A percentile compares a stretch with the other conserved stretches of the same genome.
phyloP scores from a whole-genome alignment of 1,140 invertebrate genomes.

The Agrypnia vestita region DNA sequence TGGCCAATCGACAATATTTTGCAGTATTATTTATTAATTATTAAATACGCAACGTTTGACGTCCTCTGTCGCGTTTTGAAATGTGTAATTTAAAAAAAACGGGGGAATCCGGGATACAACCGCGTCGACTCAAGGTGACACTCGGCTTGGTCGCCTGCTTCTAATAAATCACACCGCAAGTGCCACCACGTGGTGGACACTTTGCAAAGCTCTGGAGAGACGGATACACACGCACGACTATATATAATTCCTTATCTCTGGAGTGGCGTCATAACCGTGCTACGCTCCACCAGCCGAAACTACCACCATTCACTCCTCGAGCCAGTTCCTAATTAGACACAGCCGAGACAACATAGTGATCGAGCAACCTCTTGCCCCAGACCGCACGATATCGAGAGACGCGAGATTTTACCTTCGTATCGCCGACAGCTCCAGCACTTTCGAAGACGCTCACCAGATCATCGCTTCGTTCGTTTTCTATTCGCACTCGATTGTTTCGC shows the following conservation, averaged over 20 bases:
- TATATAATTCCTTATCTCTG: constrained; percentile 1
- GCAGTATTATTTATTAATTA: no score
- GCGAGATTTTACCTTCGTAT: no score
- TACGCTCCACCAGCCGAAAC: neutral
- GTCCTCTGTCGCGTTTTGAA: no score
- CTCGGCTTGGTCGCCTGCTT: no score
- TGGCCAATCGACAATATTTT: no score
- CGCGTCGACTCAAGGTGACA: no score
- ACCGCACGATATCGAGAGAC: no score
- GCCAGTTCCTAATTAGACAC: neutral
- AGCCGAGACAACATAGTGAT: neutral
- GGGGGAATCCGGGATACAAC: no score
- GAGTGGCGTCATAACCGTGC: neutral
- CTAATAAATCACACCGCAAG: neutral
- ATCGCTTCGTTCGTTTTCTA: neutral
- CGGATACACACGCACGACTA: neutral
- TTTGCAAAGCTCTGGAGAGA: neutral
- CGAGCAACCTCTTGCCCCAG: no score
- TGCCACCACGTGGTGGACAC: constrained; percentile 1
- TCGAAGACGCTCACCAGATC: neutral
- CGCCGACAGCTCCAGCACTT: neutral
- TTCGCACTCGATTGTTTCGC: neutral
- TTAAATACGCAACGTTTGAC: no score
- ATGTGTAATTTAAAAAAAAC: no score
- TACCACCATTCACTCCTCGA: neutral